These are phyloP conservation scores for Atlantisia rogersi DNA, from an alignment of 2,113 vertebrate species.

Conservation along the genomic window DNA sequence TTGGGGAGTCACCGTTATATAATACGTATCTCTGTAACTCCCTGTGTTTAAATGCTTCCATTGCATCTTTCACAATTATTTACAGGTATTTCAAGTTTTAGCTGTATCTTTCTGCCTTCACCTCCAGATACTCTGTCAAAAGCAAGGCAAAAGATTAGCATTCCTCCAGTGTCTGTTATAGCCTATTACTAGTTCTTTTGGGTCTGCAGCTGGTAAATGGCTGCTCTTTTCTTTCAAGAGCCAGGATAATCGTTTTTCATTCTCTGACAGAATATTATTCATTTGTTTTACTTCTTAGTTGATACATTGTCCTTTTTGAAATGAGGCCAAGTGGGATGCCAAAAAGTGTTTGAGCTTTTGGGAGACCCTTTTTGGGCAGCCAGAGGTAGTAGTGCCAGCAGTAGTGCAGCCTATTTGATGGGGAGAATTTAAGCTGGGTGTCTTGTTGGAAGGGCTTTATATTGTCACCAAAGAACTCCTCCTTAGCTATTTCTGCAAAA, in stretches of 20 bases:
- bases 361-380: background rate
- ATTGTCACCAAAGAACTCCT: background rate
- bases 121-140: background rate
- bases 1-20: background rate
- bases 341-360: background rate
- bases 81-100: conserved; percentile 26
- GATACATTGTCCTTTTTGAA: background rate
- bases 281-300: background rate
- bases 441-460: background rate
- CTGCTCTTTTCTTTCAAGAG: background rate
- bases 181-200: background rate
- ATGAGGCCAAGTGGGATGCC: background rate
- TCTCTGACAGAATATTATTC: background rate
- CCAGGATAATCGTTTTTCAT: background rate
- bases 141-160: background rate
- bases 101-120: background rate
- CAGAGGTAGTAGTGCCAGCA: background rate
- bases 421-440: background rate
- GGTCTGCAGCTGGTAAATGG: background rate
- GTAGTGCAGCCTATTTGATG: background rate
- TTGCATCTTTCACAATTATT: conserved; percentile 12
- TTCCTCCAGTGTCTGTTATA: background rate
- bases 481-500: background rate
- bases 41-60: background rate
- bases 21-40: background rate